Evolutionary conservation across 2,113 vertebrate species (phyloP), one percentile per base, ranked within the genome.

Genomic region (Gnathonemus echidnorhynchus): DNA sequence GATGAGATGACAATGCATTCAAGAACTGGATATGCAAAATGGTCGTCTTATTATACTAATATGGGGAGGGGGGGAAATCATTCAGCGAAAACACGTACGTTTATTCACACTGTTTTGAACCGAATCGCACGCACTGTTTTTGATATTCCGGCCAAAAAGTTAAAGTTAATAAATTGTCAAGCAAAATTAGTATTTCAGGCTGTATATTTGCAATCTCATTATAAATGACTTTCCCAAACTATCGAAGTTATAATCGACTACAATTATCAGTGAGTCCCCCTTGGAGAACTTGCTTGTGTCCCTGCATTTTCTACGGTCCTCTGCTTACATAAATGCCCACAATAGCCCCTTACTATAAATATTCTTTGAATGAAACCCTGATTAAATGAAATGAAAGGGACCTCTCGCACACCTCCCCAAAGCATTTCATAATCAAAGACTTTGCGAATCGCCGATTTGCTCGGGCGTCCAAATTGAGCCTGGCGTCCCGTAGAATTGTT

Each of bases 341-440:
- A 90, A 77, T 80, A 27, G 86, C 86, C n/a, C 24, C 8, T 50
- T 31, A 21, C 86, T 86, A 90, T 84, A 88, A 91, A 91, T 89
- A 89, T 52, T 39, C 70, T 80, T 48, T 90, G 74, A 91, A 88
- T 85, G 53, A 83, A 83, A n/a, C 53, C 58, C 56, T 84, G 52
- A 91, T 90, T 88, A 86, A 91, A 90, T 89, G 77, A 84, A 52
- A 70, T 70, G n/a, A 91, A 85, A 85, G 74, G 74, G 74, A 52
- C 48, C 62, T 88, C 58, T 88, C 46, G 19, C 52, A 58, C 42
- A 46, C 39, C 88, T 88, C 86, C 49, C 31, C 87, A 70, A 1
- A 87, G 74, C 13, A 39, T 84, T 83, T 88, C 52, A 31, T 83
- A 83, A 90, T 88, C 90, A 90, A 74, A 87, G 46, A 56, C 62